These are phyloP conservation scores for Tenebrosternarchus preto DNA, from an alignment of 2,113 vertebrate species.

Conservation along the genomic window DNA sequence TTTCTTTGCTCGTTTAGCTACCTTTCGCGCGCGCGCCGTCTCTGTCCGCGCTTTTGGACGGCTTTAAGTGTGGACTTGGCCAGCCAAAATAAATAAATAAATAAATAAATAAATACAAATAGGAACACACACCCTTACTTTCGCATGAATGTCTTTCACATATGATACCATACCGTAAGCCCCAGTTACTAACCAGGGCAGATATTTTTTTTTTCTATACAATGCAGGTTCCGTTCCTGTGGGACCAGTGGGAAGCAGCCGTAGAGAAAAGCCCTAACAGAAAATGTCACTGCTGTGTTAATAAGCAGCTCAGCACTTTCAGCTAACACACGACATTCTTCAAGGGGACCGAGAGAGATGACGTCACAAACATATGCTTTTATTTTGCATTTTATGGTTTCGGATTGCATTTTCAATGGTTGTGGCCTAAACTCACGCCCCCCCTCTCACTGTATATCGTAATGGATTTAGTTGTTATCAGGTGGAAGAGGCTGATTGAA, in stretches of 20 bases:
- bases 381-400: constrained; percentile 55
- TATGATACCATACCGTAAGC: background rate
- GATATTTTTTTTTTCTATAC: constrained; percentile 1
- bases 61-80: too few relatives aligned
- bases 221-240: background rate
- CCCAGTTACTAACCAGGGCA: background rate
- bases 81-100: too few relatives aligned
- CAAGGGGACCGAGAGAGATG: constrained; percentile 9
- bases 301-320: constrained; percentile 38
- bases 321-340: constrained; percentile 11
- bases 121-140: too few relatives aligned
- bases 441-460: constrained; percentile 44
- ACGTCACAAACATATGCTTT: constrained; percentile 47
- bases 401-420: constrained; percentile 33
- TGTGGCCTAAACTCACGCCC: background rate
- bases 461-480: too few relatives aligned
- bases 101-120: too few relatives aligned
- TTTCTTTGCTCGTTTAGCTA: background rate
- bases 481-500: too few relatives aligned
- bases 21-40: background rate
- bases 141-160: background rate
- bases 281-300: constrained; percentile 41
- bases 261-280: constrained; percentile 31
- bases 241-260: constrained; percentile 11
- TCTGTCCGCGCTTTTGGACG: background rate